These are phyloP conservation scores for Perodicticus potto DNA, from an alignment of 2,797 vertebrate species.

Conservation along the genomic window DNA sequence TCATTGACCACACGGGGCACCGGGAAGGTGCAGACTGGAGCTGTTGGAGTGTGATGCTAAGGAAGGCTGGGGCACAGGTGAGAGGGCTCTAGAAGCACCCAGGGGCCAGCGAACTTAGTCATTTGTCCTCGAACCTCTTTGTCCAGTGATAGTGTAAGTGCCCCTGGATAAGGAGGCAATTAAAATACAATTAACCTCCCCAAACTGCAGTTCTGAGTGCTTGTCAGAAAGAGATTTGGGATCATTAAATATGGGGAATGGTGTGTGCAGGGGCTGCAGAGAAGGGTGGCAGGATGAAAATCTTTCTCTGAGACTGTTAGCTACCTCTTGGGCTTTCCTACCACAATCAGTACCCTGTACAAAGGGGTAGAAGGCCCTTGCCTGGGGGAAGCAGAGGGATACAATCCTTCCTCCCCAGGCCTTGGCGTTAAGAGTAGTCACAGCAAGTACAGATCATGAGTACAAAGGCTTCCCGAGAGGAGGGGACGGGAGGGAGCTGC, in stretches of 20 bases:
- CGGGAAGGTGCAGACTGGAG: not conserved
- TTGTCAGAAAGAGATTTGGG: slow-evolving; percentile 7
- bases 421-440: not conserved
- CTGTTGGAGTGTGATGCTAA: rapidly evolving
- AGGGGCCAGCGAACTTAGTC: not conserved
- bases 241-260: slow-evolving; percentile 59
- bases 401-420: not conserved
- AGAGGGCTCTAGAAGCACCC: not conserved
- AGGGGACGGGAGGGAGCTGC: not conserved
- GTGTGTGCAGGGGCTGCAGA: not conserved
- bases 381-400: not conserved
- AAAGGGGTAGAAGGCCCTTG: not conserved
- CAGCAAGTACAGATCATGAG: not conserved
- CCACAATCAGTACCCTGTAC: not conserved
- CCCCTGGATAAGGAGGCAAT: slow-evolving; percentile 64
- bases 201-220: slow-evolving; percentile 47
- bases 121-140: not conserved
- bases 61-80: no score
- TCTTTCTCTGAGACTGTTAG: not conserved
- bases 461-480: not conserved
- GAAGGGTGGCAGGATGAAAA: not conserved
- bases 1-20: no score
- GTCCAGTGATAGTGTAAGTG: slow-evolving; percentile 30
- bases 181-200: slow-evolving; percentile 75
- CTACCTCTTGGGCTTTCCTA: not conserved